Base-by-base conservation (phyloP, 2,888 invertebrate species). In the Anthoptus insignis region DNA sequence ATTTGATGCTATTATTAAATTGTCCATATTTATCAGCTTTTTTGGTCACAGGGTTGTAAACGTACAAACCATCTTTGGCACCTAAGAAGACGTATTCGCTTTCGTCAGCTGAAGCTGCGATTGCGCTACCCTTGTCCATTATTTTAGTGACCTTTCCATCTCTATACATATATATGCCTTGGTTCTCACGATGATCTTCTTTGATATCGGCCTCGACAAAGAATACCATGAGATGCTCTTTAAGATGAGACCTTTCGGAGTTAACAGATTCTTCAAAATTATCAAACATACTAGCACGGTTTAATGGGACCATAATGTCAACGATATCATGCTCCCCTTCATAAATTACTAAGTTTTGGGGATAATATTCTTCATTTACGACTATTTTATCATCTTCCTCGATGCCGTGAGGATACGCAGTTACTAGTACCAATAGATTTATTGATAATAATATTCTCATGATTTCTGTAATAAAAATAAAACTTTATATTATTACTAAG, bases 131-230 rank as follows among this genome's bases (percentile, higher is more conserved):
- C 2, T 70, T 67, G 4, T 69, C 74, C 34, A 74, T 56, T 24
- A 76, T 52, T 45, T 74, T 73, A 11, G 65, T 69, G 5, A 66
- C 64, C 9, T 39, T 66, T 11, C 71, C 71, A 21, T 68, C 50
- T 50, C 61, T 70, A 13, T 72, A 65, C 1, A 69, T 61, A n/a
- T 71, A 73, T 7, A 73, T 16, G 2, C 75, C 75, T 19, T 63
- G 69, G 52, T 80, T 72, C 0, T 73, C 69, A 54, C 53, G 71
- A 14, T 73, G 57, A 1, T 77, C 81, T 0, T 60, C 67, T 16
- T 73, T 68, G 2, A 67, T 56, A 14, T 83, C 83, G 32, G 79
- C 83, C 74, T 76, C 72, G 9, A 76, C 76, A 42, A 82, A 81
- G 71, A 84, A 87, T 0, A 72, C 53, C 21, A 49, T 37, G 7